Percentiles rank a stretch among this genome's conserved stretches.
Evolutionary conservation across 2,113 vertebrate species (phyloP).

Genomic region (Hemichromis elongatus): DNA sequence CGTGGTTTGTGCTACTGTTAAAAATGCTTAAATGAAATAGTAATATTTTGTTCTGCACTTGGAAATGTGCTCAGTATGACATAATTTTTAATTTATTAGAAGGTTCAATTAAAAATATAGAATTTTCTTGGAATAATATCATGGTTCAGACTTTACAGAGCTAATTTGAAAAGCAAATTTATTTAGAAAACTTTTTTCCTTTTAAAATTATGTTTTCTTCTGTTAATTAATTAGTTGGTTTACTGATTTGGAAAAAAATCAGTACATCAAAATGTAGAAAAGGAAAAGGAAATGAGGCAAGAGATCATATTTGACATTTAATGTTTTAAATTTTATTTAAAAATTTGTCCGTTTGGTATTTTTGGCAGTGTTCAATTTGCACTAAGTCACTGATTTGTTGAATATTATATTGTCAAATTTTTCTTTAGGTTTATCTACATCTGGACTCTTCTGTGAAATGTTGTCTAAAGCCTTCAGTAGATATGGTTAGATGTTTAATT

Average conservation of each 20-base stretch:
- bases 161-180: neutral
- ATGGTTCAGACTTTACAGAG: neutral
- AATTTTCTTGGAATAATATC: too few relatives aligned
- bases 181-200: neutral
- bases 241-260: fast-evolving
- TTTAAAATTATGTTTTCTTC: neutral
- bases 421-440: neutral
- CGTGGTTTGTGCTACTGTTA: neutral
- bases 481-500: neutral
- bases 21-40: neutral
- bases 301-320: neutral
- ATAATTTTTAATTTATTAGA: fast-evolving
- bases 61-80: neutral
- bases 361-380: neutral
- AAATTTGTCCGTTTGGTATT: neutral
- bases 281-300: neutral
- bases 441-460: neutral
- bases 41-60: neutral
- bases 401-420: neutral
- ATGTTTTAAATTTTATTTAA: fast-evolving
- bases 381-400: neutral
- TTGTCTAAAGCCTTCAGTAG: neutral
- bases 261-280: neutral
- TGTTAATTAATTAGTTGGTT: neutral
- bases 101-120: neutral